phyloP scores from a whole-genome alignment of 2,113 vertebrate genomes.

The Psittacula cyanocephala region DNA sequence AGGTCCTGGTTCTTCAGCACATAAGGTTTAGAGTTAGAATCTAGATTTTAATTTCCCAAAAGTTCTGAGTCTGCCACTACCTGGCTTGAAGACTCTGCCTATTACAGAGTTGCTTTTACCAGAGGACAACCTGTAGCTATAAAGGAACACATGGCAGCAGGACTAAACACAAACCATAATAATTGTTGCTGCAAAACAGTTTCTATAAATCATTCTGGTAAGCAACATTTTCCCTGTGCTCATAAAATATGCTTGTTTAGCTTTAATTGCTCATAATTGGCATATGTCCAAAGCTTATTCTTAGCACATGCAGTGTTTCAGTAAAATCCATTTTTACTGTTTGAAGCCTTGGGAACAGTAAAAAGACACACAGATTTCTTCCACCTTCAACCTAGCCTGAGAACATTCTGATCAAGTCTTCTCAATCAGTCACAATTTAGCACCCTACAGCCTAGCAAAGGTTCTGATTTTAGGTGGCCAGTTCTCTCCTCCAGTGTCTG shows the following conservation, averaged over 20 bases:
- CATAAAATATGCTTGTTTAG: conserved; percentile 28
- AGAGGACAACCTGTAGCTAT: background rate
- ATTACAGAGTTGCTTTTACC: background rate
- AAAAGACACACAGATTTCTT: background rate
- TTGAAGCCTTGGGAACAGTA: background rate
- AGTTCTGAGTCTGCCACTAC: background rate
- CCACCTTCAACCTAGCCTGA: background rate
- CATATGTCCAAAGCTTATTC: conserved; percentile 10
- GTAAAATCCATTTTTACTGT: conserved; percentile 27
- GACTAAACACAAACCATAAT: background rate
- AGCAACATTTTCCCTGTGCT: conserved; percentile 17
- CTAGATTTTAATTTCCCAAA: background rate
- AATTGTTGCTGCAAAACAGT: conserved; percentile 1
- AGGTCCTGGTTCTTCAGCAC: background rate
- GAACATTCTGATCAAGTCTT: background rate
- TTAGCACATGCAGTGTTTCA: conserved; percentile 11
- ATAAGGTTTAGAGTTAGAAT: background rate
- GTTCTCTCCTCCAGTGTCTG: background rate
- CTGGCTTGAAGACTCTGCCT: background rate
- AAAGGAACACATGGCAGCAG: background rate
- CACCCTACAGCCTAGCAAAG: background rate
- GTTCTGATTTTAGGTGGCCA: background rate
- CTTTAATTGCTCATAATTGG: conserved; percentile 34
- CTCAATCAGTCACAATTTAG: background rate
- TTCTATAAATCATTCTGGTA: conserved; percentile 7